Evolutionary conservation across 2,888 invertebrate species (phyloP).

Genomic region (Agrypnus murinus): DNA sequence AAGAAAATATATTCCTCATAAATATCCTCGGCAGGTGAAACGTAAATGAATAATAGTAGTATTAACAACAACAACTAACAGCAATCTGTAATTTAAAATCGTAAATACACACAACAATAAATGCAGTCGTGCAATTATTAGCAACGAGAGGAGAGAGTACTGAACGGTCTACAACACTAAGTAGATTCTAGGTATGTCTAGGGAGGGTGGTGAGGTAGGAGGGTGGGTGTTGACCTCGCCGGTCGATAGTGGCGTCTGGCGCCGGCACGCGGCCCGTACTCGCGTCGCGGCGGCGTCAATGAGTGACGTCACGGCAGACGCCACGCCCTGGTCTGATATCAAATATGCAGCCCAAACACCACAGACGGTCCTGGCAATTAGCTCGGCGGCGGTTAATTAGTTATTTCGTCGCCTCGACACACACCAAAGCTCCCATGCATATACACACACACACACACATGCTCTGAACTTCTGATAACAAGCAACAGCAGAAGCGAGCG

Average conservation of each 20-base stretch:
- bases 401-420: conserved; percentile 35
- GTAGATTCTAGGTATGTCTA: conserved; percentile 12
- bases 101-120: too few relatives aligned
- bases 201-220: conserved; percentile 41
- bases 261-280: conserved; percentile 63
- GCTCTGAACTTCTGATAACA: too few relatives aligned
- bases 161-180: not conserved
- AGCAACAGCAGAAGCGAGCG: too few relatives aligned
- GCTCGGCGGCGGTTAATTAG: conserved; percentile 42
- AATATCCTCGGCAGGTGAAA: conserved; percentile 10
- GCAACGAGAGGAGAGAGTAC: not conserved
- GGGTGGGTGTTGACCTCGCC: conserved; percentile 64
- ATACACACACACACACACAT: not conserved
- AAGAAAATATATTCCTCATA: not conserved
- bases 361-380: conserved; percentile 51
- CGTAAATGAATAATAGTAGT: not conserved
- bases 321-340: conserved; percentile 63
- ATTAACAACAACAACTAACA: too few relatives aligned
- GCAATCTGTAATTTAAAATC: not conserved
- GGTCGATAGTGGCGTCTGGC: conserved; percentile 66
- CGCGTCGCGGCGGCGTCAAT: conserved; percentile 73
- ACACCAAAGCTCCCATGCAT: not conserved
- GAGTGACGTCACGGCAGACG: conserved; percentile 74
- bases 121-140: conserved; percentile 39
- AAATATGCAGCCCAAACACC: conserved; percentile 45